A percentile compares a stretch with the other conserved stretches of the same genome.
Evolutionary conservation across 2,113 vertebrate genomes (phyloP).

Genomic region (Eptatretus burgeri): DNA sequence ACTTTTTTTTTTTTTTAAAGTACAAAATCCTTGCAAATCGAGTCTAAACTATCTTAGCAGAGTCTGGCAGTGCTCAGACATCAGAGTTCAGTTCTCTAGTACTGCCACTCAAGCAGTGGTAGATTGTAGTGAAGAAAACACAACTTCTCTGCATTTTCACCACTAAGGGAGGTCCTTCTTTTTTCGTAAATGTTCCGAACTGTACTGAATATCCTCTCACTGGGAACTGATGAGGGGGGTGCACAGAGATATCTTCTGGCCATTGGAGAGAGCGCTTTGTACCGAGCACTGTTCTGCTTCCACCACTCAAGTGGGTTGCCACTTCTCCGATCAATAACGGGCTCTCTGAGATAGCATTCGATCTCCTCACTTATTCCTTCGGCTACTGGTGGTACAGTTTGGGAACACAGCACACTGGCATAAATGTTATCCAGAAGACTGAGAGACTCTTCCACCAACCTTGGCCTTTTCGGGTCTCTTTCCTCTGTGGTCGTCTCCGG

Average conservation of each 20-base stretch:
- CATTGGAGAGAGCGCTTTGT: neutral
- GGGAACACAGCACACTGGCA: neutral
- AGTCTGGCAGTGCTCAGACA: neutral
- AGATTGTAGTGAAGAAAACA: neutral
- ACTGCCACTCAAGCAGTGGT: neutral
- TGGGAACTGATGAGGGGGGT: no score
- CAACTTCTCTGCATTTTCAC: neutral
- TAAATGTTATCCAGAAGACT: neutral
- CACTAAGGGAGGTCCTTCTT: neutral
- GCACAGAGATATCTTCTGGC: neutral
- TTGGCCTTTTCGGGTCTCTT: neutral
- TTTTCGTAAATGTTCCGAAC: no score
- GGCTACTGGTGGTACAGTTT: neutral
- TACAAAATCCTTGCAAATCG: neutral
- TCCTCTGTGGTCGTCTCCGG: neutral
- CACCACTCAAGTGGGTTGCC: constrained; percentile 1
- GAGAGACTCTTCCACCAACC: neutral
- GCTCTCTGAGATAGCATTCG: neutral
- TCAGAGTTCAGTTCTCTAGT: constrained; percentile 1
- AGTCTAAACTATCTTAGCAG: neutral
- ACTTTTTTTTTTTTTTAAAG: no score
- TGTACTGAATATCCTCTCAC: no score
- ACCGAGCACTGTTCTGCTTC: neutral
- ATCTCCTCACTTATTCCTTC: neutral
- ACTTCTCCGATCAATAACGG: neutral